phyloP scores from a whole-genome alignment of 2,888 invertebrate species.

The Trissonchulus sp. region DNA sequence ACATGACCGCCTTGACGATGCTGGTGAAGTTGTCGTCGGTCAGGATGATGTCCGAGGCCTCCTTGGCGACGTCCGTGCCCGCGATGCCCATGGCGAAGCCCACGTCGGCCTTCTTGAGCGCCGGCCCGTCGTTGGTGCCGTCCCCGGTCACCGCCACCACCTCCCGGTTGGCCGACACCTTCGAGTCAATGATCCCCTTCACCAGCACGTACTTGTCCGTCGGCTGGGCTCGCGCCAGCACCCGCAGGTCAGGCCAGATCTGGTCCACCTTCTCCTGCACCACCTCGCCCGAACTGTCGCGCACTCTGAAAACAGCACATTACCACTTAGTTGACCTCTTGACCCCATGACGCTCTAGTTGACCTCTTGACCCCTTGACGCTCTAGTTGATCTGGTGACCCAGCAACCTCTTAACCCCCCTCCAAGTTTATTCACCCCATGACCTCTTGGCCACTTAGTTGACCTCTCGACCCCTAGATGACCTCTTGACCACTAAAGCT shows the following conservation, averaged over 20 bases:
- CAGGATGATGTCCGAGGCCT: slow-evolving; percentile 59
- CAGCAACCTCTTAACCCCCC: no score
- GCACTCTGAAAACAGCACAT: slow-evolving; percentile 53
- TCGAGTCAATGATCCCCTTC: slow-evolving; percentile 69
- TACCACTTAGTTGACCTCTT: neutral
- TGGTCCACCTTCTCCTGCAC: slow-evolving; percentile 87
- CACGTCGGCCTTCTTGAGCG: slow-evolving; percentile 58
- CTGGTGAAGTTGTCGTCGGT: slow-evolving; percentile 59
- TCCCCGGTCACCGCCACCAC: slow-evolving; percentile 59
- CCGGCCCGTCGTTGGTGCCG: slow-evolving; percentile 58
- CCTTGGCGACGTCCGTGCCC: slow-evolving; percentile 59
- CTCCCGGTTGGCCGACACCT: slow-evolving; percentile 52
- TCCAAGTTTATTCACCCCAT: no score
- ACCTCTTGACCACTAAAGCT: no score
- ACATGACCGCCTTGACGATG: slow-evolving; percentile 60
- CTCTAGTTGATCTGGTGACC: no score
- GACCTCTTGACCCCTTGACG: no score
- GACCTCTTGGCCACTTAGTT: no score
- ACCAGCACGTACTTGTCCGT: slow-evolving; percentile 96
- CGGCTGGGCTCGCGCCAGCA: slow-evolving; percentile 91
- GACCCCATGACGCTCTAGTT: no score
- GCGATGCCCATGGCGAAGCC: slow-evolving; percentile 59
- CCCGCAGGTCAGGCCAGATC: slow-evolving; percentile 92
- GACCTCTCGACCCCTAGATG: no score
- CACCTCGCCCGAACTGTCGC: slow-evolving; percentile 56